Conservation (phyloP, 2,797 vertebrate genomes). For the Todus mexicanus region DNA sequence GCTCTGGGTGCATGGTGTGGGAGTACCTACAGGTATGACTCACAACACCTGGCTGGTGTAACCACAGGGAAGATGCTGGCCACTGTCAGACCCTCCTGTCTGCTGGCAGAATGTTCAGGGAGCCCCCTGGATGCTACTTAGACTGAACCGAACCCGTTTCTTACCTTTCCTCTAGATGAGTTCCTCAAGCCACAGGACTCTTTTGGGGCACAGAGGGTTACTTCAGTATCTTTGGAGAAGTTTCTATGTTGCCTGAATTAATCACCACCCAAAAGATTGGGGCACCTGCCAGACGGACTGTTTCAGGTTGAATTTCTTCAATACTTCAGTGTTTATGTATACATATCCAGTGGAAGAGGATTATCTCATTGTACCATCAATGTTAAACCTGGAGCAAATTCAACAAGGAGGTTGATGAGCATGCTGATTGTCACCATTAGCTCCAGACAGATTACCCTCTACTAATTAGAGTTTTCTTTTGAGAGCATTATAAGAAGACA, state of each 20-base stretch:
- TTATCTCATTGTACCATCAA: accelerated
- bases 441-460: neutral
- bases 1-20: neutral
- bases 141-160: neutral
- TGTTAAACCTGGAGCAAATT: neutral
- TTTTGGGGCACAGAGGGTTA: neutral
- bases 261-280: neutral
- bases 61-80: neutral
- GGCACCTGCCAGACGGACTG: neutral
- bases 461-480: neutral
- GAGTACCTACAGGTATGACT: neutral
- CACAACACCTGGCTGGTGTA: neutral
- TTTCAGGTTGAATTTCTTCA: neutral
- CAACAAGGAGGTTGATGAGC: neutral
- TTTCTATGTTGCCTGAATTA: neutral
- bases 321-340: neutral
- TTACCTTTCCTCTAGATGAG: neutral
- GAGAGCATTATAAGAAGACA: neutral
- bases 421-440: accelerated
- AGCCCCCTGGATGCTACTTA: neutral
- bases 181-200: neutral
- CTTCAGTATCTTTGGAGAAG: neutral
- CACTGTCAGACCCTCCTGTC: neutral
- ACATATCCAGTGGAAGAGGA: neutral
- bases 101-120: neutral